A percentile compares a stretch with the other conserved stretches of the same genome.
Evolutionary conservation across 2,797 vertebrate species (phyloP).

Genomic region (Anguilla marmorata): DNA sequence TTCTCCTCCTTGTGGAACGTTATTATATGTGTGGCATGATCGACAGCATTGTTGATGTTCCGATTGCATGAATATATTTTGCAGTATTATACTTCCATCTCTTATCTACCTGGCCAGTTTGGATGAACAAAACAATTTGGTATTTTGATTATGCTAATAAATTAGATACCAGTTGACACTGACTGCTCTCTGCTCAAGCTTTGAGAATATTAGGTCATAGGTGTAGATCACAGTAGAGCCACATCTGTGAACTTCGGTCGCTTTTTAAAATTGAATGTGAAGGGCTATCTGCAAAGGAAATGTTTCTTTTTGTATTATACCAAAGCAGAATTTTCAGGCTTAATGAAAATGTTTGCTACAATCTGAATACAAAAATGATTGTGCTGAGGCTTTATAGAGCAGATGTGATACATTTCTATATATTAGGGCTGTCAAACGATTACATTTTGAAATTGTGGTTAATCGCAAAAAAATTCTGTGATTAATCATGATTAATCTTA

Average conservation of each 20-base stretch:
- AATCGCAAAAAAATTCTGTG: no score
- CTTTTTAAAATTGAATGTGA: conserved; percentile 17
- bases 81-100: not conserved
- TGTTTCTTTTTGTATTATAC: not conserved
- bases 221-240: not conserved
- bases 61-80: conserved; percentile 6
- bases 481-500: no score
- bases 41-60: not conserved
- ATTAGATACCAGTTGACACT: conserved; percentile 17
- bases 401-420: not conserved
- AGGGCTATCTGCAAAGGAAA: not conserved
- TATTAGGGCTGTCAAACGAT: no score
- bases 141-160: conserved; percentile 17
- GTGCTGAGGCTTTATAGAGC: not conserved
- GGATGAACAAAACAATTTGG: not conserved
- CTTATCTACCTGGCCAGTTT: not conserved
- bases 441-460: no score
- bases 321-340: not conserved
- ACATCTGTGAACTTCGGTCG: conserved; percentile 20
- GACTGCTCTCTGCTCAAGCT: not conserved
- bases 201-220: not conserved
- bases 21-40: not conserved
- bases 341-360: not conserved
- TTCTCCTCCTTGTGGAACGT: not conserved
- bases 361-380: conserved; percentile 4